Evolutionary conservation across 2,113 vertebrate species (phyloP), one percentile per base, ranked within the genome.

Genomic region (Amblyopsis rosae): DNA sequence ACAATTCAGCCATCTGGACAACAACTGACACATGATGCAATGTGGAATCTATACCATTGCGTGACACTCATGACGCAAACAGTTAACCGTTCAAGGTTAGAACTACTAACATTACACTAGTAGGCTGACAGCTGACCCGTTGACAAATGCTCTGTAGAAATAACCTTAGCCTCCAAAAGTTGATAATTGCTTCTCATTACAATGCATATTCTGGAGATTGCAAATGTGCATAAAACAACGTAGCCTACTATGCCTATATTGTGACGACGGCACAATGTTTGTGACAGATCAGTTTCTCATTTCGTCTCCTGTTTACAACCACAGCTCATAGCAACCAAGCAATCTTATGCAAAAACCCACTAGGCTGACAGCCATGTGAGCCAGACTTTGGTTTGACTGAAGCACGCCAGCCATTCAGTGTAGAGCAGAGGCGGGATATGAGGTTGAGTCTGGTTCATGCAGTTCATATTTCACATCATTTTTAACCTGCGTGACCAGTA

Each of bases 381-480:
- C 83, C 89, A 86, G 61, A 79, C 78, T 65, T 3, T 59, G 64
- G 3, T 49, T 60, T 5, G 6, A 58, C 73, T 66, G 68, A 19
- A 69, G 80, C 17, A 64, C 71, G 82, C 70, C 76, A 70, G 67
- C 86, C 85, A 81, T 84, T 84, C 78, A 76, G 72, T 8, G 57
- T 35, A 17, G 6, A 67, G 41, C 59, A 13, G 75, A 75, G 75
- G 79, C 72, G 72, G 75, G 74, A 41, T 9, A 7, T n/a, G 41
- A 71, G 75, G 84, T 83, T 88, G 87, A 76, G 69, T 61, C 60
- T 66, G 58, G 84, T 90, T 92, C 86, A 83, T 84, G 87, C 80
- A 82, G 79, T 82, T 90, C 84, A 61, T 35, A 67, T 92, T 92
- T 90, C 92, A 80, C 73, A 83, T 80, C 72, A 80, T 79, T 79